phyloP scores from a whole-genome alignment of 1,140 invertebrate species.

The Trichonephila clavata region DNA sequence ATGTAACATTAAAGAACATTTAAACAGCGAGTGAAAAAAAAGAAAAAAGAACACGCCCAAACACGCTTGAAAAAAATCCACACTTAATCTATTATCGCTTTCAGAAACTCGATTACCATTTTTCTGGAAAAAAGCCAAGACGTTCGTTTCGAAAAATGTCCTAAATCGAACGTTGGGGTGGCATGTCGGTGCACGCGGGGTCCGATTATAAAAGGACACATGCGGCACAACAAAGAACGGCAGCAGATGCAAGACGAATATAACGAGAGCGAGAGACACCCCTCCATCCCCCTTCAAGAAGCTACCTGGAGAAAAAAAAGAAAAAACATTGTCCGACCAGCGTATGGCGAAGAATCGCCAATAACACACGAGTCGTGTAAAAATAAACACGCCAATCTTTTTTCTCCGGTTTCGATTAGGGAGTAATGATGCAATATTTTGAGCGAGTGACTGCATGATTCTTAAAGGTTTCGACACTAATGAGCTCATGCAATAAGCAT shows the following conservation, averaged over 20 bases:
- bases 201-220: conserved; percentile 41
- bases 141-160: not conserved
- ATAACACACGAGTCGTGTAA: not conserved
- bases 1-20: no score
- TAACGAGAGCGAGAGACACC: not conserved
- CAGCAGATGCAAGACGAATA: conserved; percentile 39
- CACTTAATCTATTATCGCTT: not conserved
- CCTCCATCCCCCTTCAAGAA: conserved; percentile 9
- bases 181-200: conserved; percentile 9
- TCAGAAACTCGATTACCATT: not conserved
- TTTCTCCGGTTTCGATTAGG: not conserved
- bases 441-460: not conserved
- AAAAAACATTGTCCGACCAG: not conserved
- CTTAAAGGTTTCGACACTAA: not conserved
- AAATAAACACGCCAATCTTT: not conserved
- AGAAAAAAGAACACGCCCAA: no score
- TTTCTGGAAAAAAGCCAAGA: not conserved
- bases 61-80: not conserved
- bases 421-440: not conserved
- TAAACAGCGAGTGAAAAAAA: no score
- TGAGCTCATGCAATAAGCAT: not conserved
- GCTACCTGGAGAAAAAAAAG: not conserved
- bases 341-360: conserved; percentile 1
- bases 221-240: conserved; percentile 36
- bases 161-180: conserved; percentile 17